Base-by-base conservation (phyloP, 2,113 vertebrate species). In the Lanius ludovicianus region DNA sequence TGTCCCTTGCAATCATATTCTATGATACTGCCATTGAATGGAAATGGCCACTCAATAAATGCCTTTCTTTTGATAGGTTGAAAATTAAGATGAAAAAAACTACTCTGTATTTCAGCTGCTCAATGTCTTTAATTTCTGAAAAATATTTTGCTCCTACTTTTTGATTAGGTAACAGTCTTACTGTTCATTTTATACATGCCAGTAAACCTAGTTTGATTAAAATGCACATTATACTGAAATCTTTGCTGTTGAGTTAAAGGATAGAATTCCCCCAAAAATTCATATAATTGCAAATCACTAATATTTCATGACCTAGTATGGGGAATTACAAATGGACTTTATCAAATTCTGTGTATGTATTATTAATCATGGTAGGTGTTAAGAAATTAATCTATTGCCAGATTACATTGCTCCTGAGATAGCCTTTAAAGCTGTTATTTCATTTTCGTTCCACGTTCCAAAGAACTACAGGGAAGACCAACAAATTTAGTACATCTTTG, bases 401-500 rank as follows among this genome's bases (percentile, higher is more conserved):
- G 31, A 87, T 41, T 89, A 63, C 63, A 63, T 57, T 80, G 63
- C 17, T 93, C 41, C 60, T 56, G 19, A 80, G 39, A 50, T n/a
- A 23, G 53, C 64, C 56, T 96, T 92, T 33, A 78, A 83, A 89
- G 63, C 31, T 83, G 17, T 37, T 77, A 83, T 39, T 95, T 94
- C 22, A 49, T 44, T 84, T 95, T 76, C 27, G 14, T 87, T 84
- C 42, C 30, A 47, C 15, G 35, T 19, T 62, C 19, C 30, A 42
- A 85, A 15, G 25, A 69, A 79, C 59, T 90, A 30, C 6, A 65
- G 35, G 25, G 27, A 91, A 73, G 20, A 63, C 35, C 12, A 52
- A 82, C 33, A 75, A 30, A 86, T 91, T 92, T 63, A 89, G 87
- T 96, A 70, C 30, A 90, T 71, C 59, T 94, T 62, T 91, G 31